Base-by-base conservation (phyloP, 2,113 vertebrate genomes). In the Aptenodytes patagonicus region DNA sequence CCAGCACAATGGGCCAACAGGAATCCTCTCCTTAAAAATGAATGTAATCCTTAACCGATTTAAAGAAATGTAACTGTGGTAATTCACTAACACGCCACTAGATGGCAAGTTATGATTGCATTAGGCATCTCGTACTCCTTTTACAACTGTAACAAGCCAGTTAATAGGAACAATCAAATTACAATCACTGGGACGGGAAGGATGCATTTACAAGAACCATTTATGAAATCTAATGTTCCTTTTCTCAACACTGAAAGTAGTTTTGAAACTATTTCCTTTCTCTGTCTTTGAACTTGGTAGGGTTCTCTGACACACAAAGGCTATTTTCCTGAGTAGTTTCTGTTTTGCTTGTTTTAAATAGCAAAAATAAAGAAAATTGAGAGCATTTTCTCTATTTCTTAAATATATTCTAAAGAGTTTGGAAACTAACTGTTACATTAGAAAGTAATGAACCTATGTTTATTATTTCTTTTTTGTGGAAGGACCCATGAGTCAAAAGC, bases 21-120 rank as follows among this genome's bases (percentile, higher is more conserved):
- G 60, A 91, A 4, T 10, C 21, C 17, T 8, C 21, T 25, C 17
- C 60, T 17, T 3, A 66, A 58, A 49, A 61, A n/a, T 0, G 5
- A 76, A 29, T 0, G 0, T 1, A 17, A 54, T 24, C 34, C 22
- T 32, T 6, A 28, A 22, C 0, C 0, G 10, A 24, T 2, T 19
- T 1, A 7, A 13, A 18, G 38, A 54, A 22, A 61, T 20, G 5
- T 4, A 54, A 20, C 54, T 19, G 44, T 14, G 58, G 42, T 36
- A 64, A 55, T 90, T 76, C 83, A 36, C 5, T 24, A 34, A 17
- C 0, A 1, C 0, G 36, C 64, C 96, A 78, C 69, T 44, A 89
- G 97, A 95, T 92, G 97, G 94, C 95, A 64, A 73, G 44, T 71
- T 47, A 8, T 21, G 92, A 71, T 47, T 34, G 77, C n/a, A 1